Percentiles rank a stretch among this genome's conserved stretches.
These are phyloP conservation scores for Hemiscyllium ocellatum DNA, from an alignment of 2,113 vertebrate species.

Conservation along the genomic window DNA sequence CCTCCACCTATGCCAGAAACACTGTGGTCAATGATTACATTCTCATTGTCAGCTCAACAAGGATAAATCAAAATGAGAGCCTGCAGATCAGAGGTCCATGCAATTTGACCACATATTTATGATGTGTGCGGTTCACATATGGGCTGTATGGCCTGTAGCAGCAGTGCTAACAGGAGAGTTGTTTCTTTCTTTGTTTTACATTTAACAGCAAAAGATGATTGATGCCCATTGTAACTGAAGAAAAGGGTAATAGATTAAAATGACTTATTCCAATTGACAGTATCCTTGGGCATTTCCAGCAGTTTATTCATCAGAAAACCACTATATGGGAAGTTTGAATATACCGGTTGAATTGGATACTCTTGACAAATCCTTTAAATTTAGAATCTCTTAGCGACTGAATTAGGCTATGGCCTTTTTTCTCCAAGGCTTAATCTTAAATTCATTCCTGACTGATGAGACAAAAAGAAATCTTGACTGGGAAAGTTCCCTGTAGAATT, in stretches of 20 bases:
- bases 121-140: neutral
- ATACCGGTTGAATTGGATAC: neutral
- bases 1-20: neutral
- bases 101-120: neutral
- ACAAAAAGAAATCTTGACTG: neutral
- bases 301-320: constrained; percentile 29
- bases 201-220: constrained; percentile 11
- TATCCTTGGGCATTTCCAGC: constrained; percentile 21
- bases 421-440: neutral
- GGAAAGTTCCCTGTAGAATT: neutral
- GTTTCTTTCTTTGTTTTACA: neutral
- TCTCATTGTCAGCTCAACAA: neutral
- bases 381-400: neutral
- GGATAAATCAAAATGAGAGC: neutral
- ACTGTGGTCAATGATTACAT: neutral
- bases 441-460: neutral
- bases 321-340: neutral
- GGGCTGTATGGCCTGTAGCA: neutral
- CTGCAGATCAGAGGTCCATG: neutral
- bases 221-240: constrained; percentile 29
- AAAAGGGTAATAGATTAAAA: constrained; percentile 8
- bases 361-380: constrained; percentile 22
- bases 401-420: neutral
- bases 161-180: neutral
- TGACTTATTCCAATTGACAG: constrained; percentile 30